Conservation (phyloP, 2,888 invertebrate genomes). For the Thymelicus acteon region DNA sequence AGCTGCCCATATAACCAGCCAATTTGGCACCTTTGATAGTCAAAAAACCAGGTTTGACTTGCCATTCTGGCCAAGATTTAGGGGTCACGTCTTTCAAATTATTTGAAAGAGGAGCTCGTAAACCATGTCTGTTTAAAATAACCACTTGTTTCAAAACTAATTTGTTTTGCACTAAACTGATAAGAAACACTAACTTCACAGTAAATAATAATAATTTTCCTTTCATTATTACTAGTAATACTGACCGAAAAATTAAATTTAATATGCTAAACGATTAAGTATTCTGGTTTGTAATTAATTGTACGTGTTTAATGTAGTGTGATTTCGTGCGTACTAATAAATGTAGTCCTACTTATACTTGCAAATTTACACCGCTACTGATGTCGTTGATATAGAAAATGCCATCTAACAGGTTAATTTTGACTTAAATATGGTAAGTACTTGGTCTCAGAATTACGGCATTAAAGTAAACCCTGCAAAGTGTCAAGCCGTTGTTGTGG, state of each 20-base stretch:
- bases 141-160: conserved; percentile 58
- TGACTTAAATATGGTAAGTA: too few relatives aligned
- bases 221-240: conserved; percentile 14
- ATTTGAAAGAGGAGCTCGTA: conserved; percentile 60
- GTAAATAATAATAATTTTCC: background rate
- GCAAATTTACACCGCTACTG: too few relatives aligned
- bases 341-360: too few relatives aligned
- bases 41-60: conserved; percentile 54
- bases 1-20: conserved; percentile 66
- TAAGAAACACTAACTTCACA: conserved; percentile 13
- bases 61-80: conserved; percentile 61
- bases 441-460: too few relatives aligned
- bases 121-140: conserved; percentile 65
- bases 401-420: too few relatives aligned
- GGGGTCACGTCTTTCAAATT: conserved; percentile 44
- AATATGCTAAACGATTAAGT: too few relatives aligned
- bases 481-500: too few relatives aligned
- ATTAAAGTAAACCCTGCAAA: too few relatives aligned
- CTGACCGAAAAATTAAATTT: background rate
- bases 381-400: too few relatives aligned
- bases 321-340: background rate
- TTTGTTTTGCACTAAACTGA: conserved; percentile 21
- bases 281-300: background rate
- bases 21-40: conserved; percentile 64
- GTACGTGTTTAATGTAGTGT: background rate